phyloP scores from a whole-genome alignment of 2,797 vertebrate species.

The Xenopus petersii region DNA sequence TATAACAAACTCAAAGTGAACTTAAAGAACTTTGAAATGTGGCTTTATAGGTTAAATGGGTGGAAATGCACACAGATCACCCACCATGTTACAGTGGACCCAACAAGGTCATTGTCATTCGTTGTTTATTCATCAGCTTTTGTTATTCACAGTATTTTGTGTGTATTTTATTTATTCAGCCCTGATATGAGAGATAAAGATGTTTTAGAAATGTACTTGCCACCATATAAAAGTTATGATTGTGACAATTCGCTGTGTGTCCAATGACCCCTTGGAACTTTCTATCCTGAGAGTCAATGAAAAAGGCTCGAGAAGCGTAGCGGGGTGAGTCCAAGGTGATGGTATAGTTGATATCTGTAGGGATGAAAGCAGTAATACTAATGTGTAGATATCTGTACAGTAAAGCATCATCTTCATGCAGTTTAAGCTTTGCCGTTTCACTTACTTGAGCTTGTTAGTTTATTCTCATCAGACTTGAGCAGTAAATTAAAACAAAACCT shows the following conservation, averaged over 20 bases:
- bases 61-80: no score
- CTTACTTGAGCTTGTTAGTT: slow-evolving; percentile 36
- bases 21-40: no score
- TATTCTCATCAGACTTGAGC: slow-evolving; percentile 77
- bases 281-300: slow-evolving; percentile 70
- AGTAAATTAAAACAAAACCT: slow-evolving; percentile 76
- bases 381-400: background rate
- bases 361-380: background rate
- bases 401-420: no score
- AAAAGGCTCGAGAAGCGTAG: slow-evolving; percentile 79
- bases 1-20: no score
- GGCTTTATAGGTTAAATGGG: no score
- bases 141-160: no score
- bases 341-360: slow-evolving; percentile 71
- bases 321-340: slow-evolving; percentile 83
- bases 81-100: no score
- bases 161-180: no score
- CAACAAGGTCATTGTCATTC: no score
- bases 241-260: slow-evolving; percentile 60
- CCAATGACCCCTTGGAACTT: slow-evolving; percentile 67
- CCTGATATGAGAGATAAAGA: no score
- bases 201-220: slow-evolving; percentile 73
- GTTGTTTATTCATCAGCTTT: no score
- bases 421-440: background rate
- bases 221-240: slow-evolving; percentile 87